Base-by-base conservation (phyloP, 2,888 invertebrate genomes). In the Lutraria lutraria region DNA sequence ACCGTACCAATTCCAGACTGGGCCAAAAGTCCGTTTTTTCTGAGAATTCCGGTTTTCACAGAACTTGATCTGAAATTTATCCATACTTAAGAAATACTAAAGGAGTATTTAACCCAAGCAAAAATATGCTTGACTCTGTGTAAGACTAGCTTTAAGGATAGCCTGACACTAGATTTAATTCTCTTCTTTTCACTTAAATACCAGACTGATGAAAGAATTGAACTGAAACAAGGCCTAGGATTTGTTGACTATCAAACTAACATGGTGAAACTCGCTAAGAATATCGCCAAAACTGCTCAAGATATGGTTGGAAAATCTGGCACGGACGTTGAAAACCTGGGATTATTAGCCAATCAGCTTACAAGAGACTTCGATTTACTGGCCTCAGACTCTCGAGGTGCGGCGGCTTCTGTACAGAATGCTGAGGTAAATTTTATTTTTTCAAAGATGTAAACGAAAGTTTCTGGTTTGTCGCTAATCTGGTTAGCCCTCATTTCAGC, bases 161-260 rank as follows among this genome's bases (percentile, higher is more conserved):
- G n/a, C n/a, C n/a, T n/a, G n/a, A 43, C 43, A 43, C 8, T 2
- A 43, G 2, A 4, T 43, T 43, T 43, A 43, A 4, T 43, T 43
- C 8, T 43, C 8, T 4, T 43, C 8, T 43, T 43, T 43, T 43
- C 8, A 8, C 43, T 80, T 12, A 21, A 31, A 52, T 94, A 93
- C 6, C 94, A 96, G 96, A 95, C 95, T 79, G 96, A 96, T 88
- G 95, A 95, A 85, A 93, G 93, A 63, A 91, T 94, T 15, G 93
- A 91, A 60, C 85, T 95, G 63, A 91, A 93, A 85, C 96, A 96
- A 88, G 95, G 95, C 31, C 89, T 94, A 56, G 96, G 97, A 2
- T 99, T 98, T 96, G 99, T 99, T 4, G 99, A 99, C 97, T 99
- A 98, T 96, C 99, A 99, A 97, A 99, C 99, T 0, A 97, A 99